Evolutionary conservation across 2,888 invertebrate species (phyloP), one percentile per base, ranked within the genome.

Genomic region (Neocrepidodera transversa): DNA sequence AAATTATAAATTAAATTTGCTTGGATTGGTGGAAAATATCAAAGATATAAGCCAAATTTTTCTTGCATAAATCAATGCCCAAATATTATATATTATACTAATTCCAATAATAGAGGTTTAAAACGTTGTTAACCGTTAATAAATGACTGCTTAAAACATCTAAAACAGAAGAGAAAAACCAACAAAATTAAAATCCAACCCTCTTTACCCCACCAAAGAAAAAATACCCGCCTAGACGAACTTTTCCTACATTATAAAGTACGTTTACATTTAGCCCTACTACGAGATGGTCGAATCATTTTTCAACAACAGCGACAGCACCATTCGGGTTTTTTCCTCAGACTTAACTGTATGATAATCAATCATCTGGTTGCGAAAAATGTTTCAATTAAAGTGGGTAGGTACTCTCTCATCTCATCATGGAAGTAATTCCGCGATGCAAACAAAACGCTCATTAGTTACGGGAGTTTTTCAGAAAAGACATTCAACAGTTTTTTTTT

Each of bases 281-380:
- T n/a, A n/a, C n/a, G 13, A 10, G 8, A 38, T 17, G 38, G 38
- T 17, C 1, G 28, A 28, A 43, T 53, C 53, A 54, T 54, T 54
- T 54, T 54, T 54, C 53, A 54, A 35, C 20, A 45, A 40, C 53
- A 54, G 45, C 53, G 53, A 54, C 53, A 54, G 53, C 53, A 54
- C 45, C 35, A 18, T 26, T 54, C 13, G 53, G 32, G 40, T 53
- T 54, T 40, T 54, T 54, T 18, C 45, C 14, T 42, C 20, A 28
- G 36, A 54, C 35, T 45, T 54, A 45, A 36, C 45, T 54, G 36
- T 45, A 54, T 54, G 45, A 54, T 54, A 54, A 54, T 54, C 53
- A 54, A 54, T 54, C 53, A 54, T 54, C 53, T 54, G 53, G 17
- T 54, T 45, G 42, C 42, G 52, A 52, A 45, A 53, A 53, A 53